phyloP scores from a whole-genome alignment of 2,797 vertebrate species.

The Pogoniulus pusillus region DNA sequence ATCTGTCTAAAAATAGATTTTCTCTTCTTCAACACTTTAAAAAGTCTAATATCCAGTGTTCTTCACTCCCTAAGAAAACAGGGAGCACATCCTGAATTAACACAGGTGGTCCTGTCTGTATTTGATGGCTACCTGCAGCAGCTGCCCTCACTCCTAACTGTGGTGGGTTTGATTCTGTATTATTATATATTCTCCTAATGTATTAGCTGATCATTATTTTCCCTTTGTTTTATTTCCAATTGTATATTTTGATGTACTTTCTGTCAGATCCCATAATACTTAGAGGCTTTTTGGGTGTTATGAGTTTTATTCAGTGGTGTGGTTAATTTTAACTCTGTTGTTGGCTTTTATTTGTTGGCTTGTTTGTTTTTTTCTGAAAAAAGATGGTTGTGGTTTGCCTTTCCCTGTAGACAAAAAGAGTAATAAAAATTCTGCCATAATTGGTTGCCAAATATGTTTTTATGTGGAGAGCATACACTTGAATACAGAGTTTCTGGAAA shows the following conservation, averaged over 20 bases:
- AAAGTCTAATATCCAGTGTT: not conserved
- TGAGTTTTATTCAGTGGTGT: not conserved
- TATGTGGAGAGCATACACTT: not conserved
- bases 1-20: not conserved
- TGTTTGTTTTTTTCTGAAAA: not conserved
- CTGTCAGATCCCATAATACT: not conserved
- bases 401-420: not conserved
- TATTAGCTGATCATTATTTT: not conserved
- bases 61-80: not conserved
- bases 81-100: not conserved
- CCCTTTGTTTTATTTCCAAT: not conserved
- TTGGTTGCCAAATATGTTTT: not conserved
- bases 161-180: not conserved
- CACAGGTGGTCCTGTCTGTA: not conserved
- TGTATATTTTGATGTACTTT: not conserved
- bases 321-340: not conserved
- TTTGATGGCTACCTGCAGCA: not conserved
- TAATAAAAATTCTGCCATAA: not conserved
- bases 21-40: not conserved
- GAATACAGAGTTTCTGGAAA: not conserved
- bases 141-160: not conserved
- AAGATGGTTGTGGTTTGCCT: not conserved
- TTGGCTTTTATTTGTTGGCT: not conserved
- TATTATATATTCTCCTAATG: not conserved
- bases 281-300: not conserved